Evolutionary conservation across 35 echinoderm and acorn worm genomes (phyloP), one percentile per base, ranked within the genome.

Genomic region (Apostichopus parvimensis): DNA sequence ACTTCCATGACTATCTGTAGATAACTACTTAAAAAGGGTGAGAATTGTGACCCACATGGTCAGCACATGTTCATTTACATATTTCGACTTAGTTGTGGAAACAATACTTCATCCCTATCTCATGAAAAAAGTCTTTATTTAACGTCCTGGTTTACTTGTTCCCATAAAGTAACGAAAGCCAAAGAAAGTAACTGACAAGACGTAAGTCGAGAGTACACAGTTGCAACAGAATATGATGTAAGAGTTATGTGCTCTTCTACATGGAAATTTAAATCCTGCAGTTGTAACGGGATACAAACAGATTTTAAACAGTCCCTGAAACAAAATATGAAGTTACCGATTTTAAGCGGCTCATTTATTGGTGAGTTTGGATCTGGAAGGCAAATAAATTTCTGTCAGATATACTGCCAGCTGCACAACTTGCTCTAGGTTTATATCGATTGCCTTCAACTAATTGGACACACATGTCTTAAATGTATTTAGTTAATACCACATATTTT

Each of bases 391-490:
- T 45, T 80, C 78, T 84, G 81, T 84, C 81, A 84, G 57, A 58
- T 58, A 12, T 58, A 17, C 81, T 54, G 20, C 14, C 81, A 84
- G 81, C 81, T 84, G 81, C 81, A 58, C 55, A 84, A 25, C 81
- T 59, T 21, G 20, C 81, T 84, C 5, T 5, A 57, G 81, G 23
- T 23, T 4, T 80, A 53, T 84, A 84, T 84, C 57, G 81, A 84
- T 84, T 84, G 20, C 57, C n/a, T 84, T 56, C 54, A 58, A 84
- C 58, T 84, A 84, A 84, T 84, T 84, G 81, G 57, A 84, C 56
- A 84, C 81, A 58, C 81, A 82, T 82, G 81, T 60, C 57, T 84
- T 60, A 84, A 84, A 84, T 58, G 57, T 84, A 61, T 84, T 59
- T 59, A 84, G 10, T 84, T 84, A 84, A 58, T 60, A 21, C 54